Evolutionary conservation across 2,797 vertebrate genomes (phyloP).

Genomic region (Lemur catta): DNA sequence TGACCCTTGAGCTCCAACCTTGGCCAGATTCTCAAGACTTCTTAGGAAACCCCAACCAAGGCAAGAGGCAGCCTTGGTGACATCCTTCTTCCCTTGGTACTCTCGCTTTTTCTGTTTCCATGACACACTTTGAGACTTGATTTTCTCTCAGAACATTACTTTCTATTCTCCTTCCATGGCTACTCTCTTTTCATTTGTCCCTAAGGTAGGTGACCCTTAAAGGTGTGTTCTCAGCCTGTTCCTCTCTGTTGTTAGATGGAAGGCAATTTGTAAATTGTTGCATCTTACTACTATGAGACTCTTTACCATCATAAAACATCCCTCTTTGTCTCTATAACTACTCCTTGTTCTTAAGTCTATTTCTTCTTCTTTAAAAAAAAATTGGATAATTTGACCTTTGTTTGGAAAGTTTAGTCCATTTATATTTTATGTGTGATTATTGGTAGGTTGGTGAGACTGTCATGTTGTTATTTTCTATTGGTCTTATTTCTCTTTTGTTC

Average conservation of each 20-base stretch:
- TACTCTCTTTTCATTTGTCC: not conserved
- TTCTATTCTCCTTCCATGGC: not conserved
- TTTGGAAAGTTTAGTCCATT: not conserved
- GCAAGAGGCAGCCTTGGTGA: not conserved
- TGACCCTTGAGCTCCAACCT: not conserved
- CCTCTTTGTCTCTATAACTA: not conserved
- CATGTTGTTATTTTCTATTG: not conserved
- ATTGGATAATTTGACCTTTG: not conserved
- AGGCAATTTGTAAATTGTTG: not conserved
- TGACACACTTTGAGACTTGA: not conserved
- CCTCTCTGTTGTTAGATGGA: not conserved
- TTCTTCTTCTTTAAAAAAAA: not conserved
- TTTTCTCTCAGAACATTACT: not conserved
- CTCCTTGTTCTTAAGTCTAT: not conserved
- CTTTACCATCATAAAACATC: not conserved
- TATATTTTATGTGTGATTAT: not conserved
- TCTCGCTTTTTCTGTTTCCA: not conserved
- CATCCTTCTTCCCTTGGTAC: not conserved
- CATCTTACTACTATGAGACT: not conserved
- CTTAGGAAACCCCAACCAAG: not conserved
- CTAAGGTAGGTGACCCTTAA: not conserved
- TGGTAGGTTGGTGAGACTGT: not conserved
- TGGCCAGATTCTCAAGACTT: not conserved
- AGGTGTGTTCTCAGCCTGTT: not conserved
- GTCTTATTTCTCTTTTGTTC: not conserved